Percentiles rank a stretch among this genome's conserved stretches.
Conservation (phyloP, 2,113 vertebrate genomes). For the Pelmatolapia mariae region DNA sequence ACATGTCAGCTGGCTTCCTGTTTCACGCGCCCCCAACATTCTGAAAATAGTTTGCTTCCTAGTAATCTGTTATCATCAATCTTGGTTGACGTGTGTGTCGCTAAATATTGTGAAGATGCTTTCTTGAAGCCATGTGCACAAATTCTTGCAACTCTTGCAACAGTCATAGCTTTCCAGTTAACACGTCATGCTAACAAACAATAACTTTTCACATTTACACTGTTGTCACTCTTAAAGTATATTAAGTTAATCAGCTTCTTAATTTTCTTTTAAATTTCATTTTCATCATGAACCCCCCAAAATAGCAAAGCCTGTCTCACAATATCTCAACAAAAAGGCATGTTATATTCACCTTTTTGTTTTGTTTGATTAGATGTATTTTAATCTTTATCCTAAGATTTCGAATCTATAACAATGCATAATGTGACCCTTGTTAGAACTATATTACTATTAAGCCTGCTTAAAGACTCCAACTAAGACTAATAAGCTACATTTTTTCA, state of each 20-base stretch:
- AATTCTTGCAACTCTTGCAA: background rate
- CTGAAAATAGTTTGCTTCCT: background rate
- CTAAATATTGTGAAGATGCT: background rate
- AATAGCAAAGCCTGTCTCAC: background rate
- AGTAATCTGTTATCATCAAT: accelerated
- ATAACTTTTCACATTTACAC: background rate
- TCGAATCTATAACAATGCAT: background rate
- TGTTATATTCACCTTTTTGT: background rate
- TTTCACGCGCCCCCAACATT: background rate
- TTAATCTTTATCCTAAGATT: background rate
- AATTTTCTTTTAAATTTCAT: background rate
- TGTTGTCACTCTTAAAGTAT: background rate
- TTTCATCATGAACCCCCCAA: background rate
- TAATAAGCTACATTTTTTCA: background rate
- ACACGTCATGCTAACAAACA: background rate
- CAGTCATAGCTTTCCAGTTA: background rate
- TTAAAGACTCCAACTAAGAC: background rate
- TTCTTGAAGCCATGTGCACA: background rate
- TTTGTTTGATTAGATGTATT: background rate
- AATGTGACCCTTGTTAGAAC: background rate
- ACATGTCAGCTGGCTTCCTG: background rate
- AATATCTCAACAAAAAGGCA: background rate
- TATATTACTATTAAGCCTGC: background rate
- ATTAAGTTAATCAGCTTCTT: background rate
- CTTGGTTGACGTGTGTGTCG: no score